phyloP scores from a whole-genome alignment of 2,113 vertebrate species.

The Prolemur simus region DNA sequence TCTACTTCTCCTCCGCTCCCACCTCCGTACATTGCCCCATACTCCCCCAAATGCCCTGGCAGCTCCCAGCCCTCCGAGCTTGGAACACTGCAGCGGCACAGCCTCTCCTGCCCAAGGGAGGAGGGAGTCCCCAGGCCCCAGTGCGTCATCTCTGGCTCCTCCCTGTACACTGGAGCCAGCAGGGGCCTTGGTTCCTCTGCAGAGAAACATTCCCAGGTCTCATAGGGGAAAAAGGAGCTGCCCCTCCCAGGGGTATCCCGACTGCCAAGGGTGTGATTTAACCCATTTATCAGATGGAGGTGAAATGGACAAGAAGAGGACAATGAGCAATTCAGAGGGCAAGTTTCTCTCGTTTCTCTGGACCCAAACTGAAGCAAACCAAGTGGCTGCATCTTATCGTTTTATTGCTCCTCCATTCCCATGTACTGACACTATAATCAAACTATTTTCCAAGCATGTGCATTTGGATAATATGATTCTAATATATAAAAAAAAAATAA shows the following conservation, averaged over 20 bases:
- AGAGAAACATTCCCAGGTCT: background rate
- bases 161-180: background rate
- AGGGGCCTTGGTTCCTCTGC: background rate
- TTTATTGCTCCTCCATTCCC: constrained; percentile 33
- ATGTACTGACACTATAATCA: constrained; percentile 55
- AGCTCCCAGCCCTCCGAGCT: background rate
- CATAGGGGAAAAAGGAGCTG: background rate
- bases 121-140: background rate
- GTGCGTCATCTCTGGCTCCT: constrained; percentile 36
- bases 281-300: constrained; percentile 19
- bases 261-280: background rate
- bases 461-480: constrained; percentile 49
- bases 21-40: background rate
- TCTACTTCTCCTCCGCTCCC: background rate
- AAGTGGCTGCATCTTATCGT: background rate
- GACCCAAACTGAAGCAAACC: constrained; percentile 18
- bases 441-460: constrained; percentile 54
- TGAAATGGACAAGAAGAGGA: background rate
- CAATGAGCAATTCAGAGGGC: background rate
- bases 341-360: constrained; percentile 23
- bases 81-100: background rate
- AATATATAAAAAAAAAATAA: constrained; percentile 48
- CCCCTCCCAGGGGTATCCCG: background rate
- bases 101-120: background rate
- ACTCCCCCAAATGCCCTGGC: background rate